Evolutionary conservation across 1,140 invertebrate genomes (phyloP).

Genomic region (Littorina saxatilis): DNA sequence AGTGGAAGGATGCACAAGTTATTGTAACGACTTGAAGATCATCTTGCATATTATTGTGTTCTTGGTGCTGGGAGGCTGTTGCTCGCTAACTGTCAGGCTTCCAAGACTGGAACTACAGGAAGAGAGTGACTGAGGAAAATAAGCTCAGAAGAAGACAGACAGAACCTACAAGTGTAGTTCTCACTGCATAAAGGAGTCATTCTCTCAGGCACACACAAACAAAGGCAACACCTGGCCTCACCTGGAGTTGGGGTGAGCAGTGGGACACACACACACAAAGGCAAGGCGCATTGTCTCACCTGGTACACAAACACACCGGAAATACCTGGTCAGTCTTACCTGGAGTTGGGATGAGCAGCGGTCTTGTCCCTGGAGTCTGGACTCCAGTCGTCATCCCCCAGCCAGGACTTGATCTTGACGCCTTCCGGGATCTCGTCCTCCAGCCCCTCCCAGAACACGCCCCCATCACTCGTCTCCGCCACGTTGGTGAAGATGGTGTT

Average conservation of each 20-base stretch:
- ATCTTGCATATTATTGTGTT: no score
- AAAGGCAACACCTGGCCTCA: no score
- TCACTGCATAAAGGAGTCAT: no score
- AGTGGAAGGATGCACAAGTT: no score
- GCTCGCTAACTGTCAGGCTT: no score
- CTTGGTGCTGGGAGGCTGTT: conserved; percentile 94
- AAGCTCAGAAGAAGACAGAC: no score
- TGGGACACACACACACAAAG: neutral
- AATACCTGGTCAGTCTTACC: no score
- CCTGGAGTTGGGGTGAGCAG: neutral
- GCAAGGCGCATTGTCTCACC: neutral
- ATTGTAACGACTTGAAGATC: no score
- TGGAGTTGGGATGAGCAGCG: conserved; percentile 77
- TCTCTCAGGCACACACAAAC: neutral
- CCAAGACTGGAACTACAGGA: no score
- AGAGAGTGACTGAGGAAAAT: no score
- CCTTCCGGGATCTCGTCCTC: conserved; percentile 90
- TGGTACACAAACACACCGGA: neutral
- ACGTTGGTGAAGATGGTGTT: conserved; percentile 99
- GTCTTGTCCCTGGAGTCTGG: conserved; percentile 57
- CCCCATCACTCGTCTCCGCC: conserved; percentile 94
- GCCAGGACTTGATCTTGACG: conserved; percentile 82
- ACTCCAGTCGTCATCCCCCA: conserved; percentile 78
- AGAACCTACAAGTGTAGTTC: no score
- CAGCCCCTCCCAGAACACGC: conserved; percentile 94